These are phyloP conservation scores for Nasonia oneida DNA, from an alignment of 2,888 invertebrate species.

Conservation along the genomic window DNA sequence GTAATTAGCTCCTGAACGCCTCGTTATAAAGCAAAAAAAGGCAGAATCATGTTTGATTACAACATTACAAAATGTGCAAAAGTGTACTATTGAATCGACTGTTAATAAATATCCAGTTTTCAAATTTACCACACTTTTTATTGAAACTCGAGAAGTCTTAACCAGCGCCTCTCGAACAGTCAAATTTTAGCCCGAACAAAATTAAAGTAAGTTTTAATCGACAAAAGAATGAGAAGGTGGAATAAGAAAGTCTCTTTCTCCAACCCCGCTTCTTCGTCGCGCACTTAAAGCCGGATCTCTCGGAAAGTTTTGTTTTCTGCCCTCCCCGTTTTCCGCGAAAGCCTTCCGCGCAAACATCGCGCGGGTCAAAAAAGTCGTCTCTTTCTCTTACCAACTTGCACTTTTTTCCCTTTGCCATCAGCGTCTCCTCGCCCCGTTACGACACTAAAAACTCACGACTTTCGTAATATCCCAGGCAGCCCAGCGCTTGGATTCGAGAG, in stretches of 20 bases:
- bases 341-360: conserved; percentile 31
- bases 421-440: not conserved
- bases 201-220: conserved; percentile 44
- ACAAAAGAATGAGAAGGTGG: not conserved
- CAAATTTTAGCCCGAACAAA: conserved; percentile 20
- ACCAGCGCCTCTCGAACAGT: not conserved
- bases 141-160: not conserved
- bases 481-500: conserved; percentile 27
- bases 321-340: conserved; percentile 2
- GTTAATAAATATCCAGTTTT: no score
- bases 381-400: not conserved
- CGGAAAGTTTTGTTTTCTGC: conserved; percentile 41
- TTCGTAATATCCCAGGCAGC: conserved; percentile 43
- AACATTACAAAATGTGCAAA: no score
- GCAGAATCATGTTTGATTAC: not conserved
- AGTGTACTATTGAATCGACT: not conserved
- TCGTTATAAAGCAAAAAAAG: conserved; percentile 5
- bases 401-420: not conserved
- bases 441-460: conserved; percentile 18
- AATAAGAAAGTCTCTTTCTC: conserved; percentile 32
- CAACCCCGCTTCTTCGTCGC: conserved; percentile 28
- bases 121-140: not conserved
- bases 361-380: conserved; percentile 39
- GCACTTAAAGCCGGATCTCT: conserved; percentile 45
- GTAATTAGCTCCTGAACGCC: not conserved